Conservation (phyloP, 2,888 invertebrate genomes). For the Steromphala cineraria region DNA sequence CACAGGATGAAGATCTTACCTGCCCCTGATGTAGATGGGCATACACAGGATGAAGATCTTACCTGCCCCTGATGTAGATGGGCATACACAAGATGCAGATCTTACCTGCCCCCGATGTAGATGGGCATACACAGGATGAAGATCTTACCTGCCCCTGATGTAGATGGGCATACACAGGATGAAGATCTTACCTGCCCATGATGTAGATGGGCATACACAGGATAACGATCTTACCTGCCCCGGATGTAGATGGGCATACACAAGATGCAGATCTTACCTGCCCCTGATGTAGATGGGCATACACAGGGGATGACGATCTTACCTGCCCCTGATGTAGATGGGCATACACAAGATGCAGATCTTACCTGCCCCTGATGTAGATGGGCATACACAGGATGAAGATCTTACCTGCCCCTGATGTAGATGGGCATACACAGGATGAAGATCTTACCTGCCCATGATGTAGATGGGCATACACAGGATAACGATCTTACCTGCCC, state of each 20-base stretch:
- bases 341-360: conserved; percentile 82
- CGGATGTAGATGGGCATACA: conserved; percentile 87
- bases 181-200: conserved; percentile 80
- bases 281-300: conserved; percentile 89
- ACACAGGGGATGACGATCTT: conserved; percentile 46
- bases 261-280: conserved; percentile 76
- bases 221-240: conserved; percentile 77
- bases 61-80: conserved; percentile 85
- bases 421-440: conserved; percentile 84
- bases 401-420: conserved; percentile 82
- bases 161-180: conserved; percentile 84
- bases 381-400: conserved; percentile 83
- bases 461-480: conserved; percentile 86
- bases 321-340: conserved; percentile 85
- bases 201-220: conserved; percentile 86
- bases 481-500: conserved; percentile 77
- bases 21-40: conserved; percentile 88
- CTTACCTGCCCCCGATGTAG: conserved; percentile 83
- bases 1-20: conserved; percentile 74
- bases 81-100: conserved; percentile 82
- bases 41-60: conserved; percentile 75
- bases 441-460: conserved; percentile 80
- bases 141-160: conserved; percentile 82
- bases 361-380: conserved; percentile 83
- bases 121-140: conserved; percentile 83